Evolutionary conservation across 1,140 invertebrate species (phyloP).

Genomic region (Bombus sylvicola): DNA sequence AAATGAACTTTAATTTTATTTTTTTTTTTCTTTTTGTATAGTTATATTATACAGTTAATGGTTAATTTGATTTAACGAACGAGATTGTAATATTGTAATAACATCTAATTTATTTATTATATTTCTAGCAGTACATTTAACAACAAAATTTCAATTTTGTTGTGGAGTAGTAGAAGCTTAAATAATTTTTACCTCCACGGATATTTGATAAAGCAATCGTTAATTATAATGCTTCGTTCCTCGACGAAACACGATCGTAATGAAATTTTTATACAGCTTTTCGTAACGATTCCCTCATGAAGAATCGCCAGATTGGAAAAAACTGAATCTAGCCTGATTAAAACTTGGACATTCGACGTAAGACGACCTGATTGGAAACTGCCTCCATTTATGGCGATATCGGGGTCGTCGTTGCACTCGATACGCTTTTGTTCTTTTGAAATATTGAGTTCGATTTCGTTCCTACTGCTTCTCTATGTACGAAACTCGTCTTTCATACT

Average conservation of each 20-base stretch:
- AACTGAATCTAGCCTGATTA: conserved; percentile 9
- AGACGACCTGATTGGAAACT: conserved; percentile 16
- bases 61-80: background rate
- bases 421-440: conserved; percentile 15
- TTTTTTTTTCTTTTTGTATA: too few species aligned
- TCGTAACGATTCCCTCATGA: background rate
- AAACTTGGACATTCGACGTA: conserved; percentile 6
- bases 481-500: background rate
- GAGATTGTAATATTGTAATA: background rate
- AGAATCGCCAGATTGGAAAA: background rate
- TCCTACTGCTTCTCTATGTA: background rate
- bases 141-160: background rate
- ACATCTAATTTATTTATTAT: background rate
- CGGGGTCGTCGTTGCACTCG: conserved; percentile 5
- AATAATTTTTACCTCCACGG: background rate
- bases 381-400: conserved; percentile 3
- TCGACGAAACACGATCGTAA: background rate
- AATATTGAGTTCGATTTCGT: conserved; percentile 6
- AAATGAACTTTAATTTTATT: too few species aligned
- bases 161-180: background rate
- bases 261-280: conserved; percentile 3
- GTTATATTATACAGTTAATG: background rate
- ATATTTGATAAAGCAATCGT: background rate
- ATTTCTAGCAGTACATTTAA: too few species aligned
- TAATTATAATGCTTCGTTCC: too few species aligned